Conservation (phyloP, 2,113 vertebrate genomes). For the Corydoras maculifer region DNA sequence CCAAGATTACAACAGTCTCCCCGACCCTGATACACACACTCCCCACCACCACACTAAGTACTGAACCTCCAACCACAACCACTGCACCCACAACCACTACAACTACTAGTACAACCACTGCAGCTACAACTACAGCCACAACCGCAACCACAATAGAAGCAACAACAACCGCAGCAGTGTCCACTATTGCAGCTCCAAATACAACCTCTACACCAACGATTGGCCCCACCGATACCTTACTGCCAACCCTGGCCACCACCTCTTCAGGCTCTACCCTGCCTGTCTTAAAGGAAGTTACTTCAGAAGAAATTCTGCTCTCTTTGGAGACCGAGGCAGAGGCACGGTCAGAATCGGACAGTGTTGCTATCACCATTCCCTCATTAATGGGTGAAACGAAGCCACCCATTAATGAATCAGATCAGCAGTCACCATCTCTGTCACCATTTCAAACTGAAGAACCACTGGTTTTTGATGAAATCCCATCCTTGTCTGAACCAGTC, state of each 20-base stretch:
- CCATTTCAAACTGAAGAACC: constrained; percentile 8
- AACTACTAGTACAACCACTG: constrained; percentile 21
- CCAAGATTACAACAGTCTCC: constrained; percentile 46
- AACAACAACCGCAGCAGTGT: constrained; percentile 37
- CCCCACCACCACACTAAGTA: constrained; percentile 21
- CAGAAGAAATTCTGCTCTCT: constrained; percentile 20
- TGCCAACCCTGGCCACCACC: constrained; percentile 26
- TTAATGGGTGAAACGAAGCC: constrained; percentile 19
- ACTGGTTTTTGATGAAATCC: constrained; percentile 40
- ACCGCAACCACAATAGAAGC: constrained; percentile 31
- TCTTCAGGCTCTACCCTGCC: constrained; percentile 36
- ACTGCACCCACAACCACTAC: background rate
- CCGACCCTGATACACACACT: constrained; percentile 13
- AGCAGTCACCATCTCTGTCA: background rate
- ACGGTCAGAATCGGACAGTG: constrained; percentile 14
- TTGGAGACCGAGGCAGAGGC: constrained; percentile 25
- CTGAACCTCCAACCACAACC: constrained; percentile 27
- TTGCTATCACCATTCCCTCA: constrained; percentile 27
- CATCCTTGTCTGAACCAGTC: constrained; percentile 36
- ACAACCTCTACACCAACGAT: constrained; percentile 39
- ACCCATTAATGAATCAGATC: constrained; percentile 40
- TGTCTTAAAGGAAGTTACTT: constrained; percentile 12
- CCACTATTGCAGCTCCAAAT: constrained; percentile 25
- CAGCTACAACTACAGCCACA: constrained; percentile 17
- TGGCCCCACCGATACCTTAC: constrained; percentile 27